phyloP scores from a whole-genome alignment of 2,113 vertebrate genomes.

The Dipodomys spectabilis region DNA sequence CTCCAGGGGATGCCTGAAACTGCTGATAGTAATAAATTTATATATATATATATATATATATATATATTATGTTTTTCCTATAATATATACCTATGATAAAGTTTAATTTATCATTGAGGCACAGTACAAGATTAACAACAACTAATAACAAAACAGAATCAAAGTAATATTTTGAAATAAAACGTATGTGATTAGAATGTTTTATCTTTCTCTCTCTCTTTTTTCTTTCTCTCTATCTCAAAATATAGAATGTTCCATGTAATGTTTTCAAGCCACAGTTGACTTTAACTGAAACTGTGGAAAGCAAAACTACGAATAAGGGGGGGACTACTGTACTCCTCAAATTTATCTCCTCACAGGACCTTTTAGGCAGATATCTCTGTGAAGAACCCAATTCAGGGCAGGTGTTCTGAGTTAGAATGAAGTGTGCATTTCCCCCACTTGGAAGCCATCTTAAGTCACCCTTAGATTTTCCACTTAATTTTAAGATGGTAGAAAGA shows the following conservation, averaged over 20 bases:
- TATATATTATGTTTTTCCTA: neutral
- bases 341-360: neutral
- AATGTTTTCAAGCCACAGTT: neutral
- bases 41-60: no score
- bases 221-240: neutral
- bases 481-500: neutral
- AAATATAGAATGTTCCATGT: neutral
- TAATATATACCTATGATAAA: neutral
- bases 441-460: neutral
- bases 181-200: neutral
- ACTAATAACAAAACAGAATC: neutral
- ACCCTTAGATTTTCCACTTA: slow-evolving; percentile 2
- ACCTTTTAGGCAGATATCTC: neutral
- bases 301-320: neutral
- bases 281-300: neutral
- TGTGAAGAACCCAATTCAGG: neutral
- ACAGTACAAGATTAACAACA: neutral
- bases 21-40: neutral
- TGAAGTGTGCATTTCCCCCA: neutral
- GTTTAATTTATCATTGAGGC: neutral
- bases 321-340: neutral
- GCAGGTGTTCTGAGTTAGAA: neutral
- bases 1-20: neutral
- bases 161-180: neutral
- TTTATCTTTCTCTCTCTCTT: no score